Evolutionary conservation across 2,888 invertebrate species (phyloP).

Genomic region (Aphidius colemani): DNA sequence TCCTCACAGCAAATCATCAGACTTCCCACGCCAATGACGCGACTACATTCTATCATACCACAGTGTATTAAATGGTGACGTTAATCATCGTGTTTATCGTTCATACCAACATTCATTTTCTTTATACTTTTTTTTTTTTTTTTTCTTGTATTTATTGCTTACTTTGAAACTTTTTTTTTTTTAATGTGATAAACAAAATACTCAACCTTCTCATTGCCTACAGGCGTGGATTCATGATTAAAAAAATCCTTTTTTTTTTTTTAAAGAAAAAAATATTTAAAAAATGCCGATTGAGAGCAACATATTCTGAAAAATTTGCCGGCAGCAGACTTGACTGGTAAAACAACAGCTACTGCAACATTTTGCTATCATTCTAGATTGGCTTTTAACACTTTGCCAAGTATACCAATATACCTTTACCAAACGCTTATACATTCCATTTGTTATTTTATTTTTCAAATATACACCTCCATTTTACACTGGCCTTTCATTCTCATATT

Average conservation of each 20-base stretch:
- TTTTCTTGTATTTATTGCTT: not conserved
- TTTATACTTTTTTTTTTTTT: conserved; percentile 4
- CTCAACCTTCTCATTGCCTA: conserved; percentile 5
- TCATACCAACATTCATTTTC: conserved; percentile 2
- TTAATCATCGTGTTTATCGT: too few relatives aligned
- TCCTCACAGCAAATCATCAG: not conserved
- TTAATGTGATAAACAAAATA: too few relatives aligned
- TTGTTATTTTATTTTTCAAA: conserved; percentile 24
- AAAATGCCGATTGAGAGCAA: conserved; percentile 3
- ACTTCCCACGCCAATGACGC: conserved; percentile 27
- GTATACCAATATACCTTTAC: conserved; percentile 11
- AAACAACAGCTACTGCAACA: too few relatives aligned
- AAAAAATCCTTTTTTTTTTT: not conserved
- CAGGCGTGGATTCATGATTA: conserved; percentile 7
- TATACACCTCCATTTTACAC: conserved; percentile 29
- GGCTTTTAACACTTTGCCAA: not conserved
- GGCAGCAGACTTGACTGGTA: not conserved
- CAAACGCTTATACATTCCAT: not conserved
- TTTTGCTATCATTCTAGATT: too few relatives aligned
- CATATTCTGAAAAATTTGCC: not conserved
- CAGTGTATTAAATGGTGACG: too few relatives aligned
- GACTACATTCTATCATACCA: not conserved
- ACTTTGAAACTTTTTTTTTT: conserved; percentile 7
- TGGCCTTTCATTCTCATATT: conserved; percentile 24
- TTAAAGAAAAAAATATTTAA: not conserved